A percentile compares a stretch with the other conserved stretches of the same genome.
These are phyloP conservation scores for Formica selysi DNA, from an alignment of 1,140 invertebrate genomes.

Conservation along the genomic window DNA sequence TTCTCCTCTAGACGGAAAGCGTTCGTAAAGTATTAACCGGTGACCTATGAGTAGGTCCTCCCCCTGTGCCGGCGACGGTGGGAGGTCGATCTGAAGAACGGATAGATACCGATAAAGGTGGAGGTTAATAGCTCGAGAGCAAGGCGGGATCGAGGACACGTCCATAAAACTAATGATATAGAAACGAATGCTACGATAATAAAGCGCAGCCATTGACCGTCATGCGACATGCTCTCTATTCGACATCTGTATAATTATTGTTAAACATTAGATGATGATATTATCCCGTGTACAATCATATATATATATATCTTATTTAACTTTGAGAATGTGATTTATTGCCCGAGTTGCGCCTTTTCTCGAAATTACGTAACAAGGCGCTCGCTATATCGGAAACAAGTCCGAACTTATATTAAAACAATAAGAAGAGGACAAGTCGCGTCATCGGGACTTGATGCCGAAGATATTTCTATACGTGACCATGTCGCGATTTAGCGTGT, in stretches of 20 bases:
- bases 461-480: slow-evolving; percentile 57
- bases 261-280: not conserved
- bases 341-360: not conserved
- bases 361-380: slow-evolving; percentile 17
- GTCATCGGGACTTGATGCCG: slow-evolving; percentile 39
- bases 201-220: not conserved
- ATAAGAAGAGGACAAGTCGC: slow-evolving; percentile 46
- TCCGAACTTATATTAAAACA: slow-evolving; percentile 57
- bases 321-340: slow-evolving; percentile 9
- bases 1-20: slow-evolving; percentile 6
- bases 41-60: not conserved
- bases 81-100: not conserved
- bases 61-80: not conserved
- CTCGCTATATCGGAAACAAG: slow-evolving; percentile 8
- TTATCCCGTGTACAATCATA: not conserved
- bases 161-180: not conserved
- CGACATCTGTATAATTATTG: not conserved
- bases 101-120: not conserved
- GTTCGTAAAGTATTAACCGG: slow-evolving; percentile 52
- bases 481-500: slow-evolving; percentile 47
- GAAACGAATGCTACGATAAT: not conserved
- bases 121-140: not conserved
- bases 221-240: too few species aligned
- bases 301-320: not conserved
- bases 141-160: not conserved